Percentiles rank a stretch among this genome's conserved stretches.
Evolutionary conservation across 2,888 invertebrate genomes (phyloP).

Genomic region (Phorcus lineatus): DNA sequence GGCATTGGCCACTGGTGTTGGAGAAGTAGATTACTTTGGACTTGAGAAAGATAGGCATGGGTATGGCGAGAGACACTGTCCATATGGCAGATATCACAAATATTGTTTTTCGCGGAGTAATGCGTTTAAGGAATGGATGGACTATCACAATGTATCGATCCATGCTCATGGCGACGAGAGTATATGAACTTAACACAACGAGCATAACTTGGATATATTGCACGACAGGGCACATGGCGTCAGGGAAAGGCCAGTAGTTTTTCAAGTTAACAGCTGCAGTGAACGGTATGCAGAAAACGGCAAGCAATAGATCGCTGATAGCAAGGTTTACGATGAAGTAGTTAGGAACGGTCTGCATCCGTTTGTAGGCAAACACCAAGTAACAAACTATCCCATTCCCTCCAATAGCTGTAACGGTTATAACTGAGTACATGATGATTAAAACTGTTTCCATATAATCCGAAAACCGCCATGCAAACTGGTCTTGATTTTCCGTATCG

Average conservation of each 20-base stretch:
- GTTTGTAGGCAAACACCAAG: constrained; percentile 52
- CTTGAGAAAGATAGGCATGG: constrained; percentile 86
- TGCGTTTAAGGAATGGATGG: constrained; percentile 88
- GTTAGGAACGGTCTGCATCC: constrained; percentile 70
- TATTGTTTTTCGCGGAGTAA: constrained; percentile 84
- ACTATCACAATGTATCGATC: constrained; percentile 93
- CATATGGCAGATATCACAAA: constrained; percentile 84
- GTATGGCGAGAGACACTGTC: constrained; percentile 85
- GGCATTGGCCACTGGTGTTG: constrained; percentile 49
- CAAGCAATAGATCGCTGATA: constrained; percentile 66
- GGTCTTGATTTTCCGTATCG: constrained; percentile 5
- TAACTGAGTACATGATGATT: constrained; percentile 64
- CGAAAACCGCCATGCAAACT: constrained; percentile 34
- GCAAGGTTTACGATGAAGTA: constrained; percentile 58
- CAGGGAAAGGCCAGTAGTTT: constrained; percentile 91
- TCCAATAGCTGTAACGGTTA: constrained; percentile 71
- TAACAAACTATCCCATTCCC: constrained; percentile 57
- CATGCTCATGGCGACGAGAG: constrained; percentile 90
- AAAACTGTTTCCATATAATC: constrained; percentile 67
- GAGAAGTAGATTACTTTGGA: constrained; percentile 75
- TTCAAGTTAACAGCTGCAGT: constrained; percentile 84
- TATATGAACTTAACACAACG: constrained; percentile 86
- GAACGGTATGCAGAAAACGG: constrained; percentile 74
- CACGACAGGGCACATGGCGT: constrained; percentile 86
- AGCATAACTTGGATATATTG: constrained; percentile 83